Base-by-base conservation (phyloP, 2,797 vertebrate species). In the Miichthys miiuy region DNA sequence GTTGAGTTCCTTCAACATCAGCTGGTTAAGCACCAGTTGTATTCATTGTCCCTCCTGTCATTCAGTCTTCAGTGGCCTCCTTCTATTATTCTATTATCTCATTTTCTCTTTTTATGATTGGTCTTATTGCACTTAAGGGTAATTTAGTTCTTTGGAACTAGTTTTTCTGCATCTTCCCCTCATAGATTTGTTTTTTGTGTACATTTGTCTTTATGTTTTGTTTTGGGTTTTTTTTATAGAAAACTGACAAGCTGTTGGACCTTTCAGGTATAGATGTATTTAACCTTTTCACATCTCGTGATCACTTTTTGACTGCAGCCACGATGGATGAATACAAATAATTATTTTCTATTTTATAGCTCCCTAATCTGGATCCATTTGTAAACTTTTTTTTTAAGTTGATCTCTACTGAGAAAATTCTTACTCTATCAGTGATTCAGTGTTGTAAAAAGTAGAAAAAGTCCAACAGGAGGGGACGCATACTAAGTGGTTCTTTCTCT, bases 371-470 rank as follows among this genome's bases (percentile, higher is more conserved):
- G 48, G 23, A 44, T 16, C 38, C 0, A 30, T 56, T 41, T 56
- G 6, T 47, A 16, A 13, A 25, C 3, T 14, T 21, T 1, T 50
- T 70, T 30, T 20, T 65, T 10, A 4, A 7, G 13, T 14, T 51
- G 6, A 20, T 55, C 14, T 17, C 30, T 17, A 13, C 52, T 5
- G 38, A 64, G 20, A 62, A 67, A 4, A 0, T 8, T 25, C 9
- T 27, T 20, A 13, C 12, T 30, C 16, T 12, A 52, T 46, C 21
- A 23, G 14, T 41, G 44, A 76, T 58, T 66, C 16, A 63, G 2
- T 75, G 38, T 68, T 27, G n/a, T 72, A 58, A 69, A 80, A 68
- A 54, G 20, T 51, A 18, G 38, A 25, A 25, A 12, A 58, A 11
- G 30, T 65, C 30, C 50, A 74, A 12, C 23, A 46, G 38, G 56